These are phyloP conservation scores for Scartelaos histophorus DNA, from an alignment of 2,113 vertebrate species.

Conservation along the genomic window DNA sequence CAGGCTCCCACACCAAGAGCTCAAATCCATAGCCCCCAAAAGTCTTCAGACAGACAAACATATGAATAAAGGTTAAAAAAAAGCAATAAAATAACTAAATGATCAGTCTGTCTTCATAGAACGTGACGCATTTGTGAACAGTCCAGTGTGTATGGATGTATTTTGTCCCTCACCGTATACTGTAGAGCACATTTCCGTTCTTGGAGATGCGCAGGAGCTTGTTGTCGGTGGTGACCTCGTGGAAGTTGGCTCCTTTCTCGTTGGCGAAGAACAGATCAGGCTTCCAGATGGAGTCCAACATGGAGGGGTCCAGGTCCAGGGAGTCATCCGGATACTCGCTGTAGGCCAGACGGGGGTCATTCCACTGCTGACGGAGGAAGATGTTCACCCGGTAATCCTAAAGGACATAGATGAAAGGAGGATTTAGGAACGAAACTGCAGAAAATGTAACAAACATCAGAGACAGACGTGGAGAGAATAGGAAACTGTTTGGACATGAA, in stretches of 20 bases:
- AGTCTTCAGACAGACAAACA: no score
- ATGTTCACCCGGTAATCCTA: conserved; percentile 99
- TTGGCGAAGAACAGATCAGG: conserved; percentile 98
- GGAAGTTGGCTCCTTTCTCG: conserved; percentile 97
- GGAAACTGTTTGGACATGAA: no score
- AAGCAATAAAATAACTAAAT: no score
- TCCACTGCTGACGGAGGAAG: conserved; percentile 97
- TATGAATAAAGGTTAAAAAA: no score
- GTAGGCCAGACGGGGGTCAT: conserved; percentile 92
- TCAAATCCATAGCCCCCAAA: no score
- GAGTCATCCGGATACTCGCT: conserved; percentile 98
- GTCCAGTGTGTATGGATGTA: no score
- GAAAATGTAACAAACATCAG: no score
- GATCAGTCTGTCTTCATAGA: no score
- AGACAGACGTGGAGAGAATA: no score
- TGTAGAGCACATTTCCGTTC: conserved; percentile 96
- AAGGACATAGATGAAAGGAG: neutral
- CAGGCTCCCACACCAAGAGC: no score
- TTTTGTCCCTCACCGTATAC: conserved; percentile 88
- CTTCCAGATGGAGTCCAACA: conserved; percentile 98
- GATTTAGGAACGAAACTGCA: no score
- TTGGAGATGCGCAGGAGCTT: conserved; percentile 95
- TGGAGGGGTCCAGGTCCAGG: conserved; percentile 94
- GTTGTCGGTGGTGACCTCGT: conserved; percentile 97
- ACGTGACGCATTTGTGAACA: no score